A percentile compares a stretch with the other conserved stretches of the same genome.
Evolutionary conservation across 2,888 invertebrate species (phyloP).

Genomic region (Phyllotreta striolata): DNA sequence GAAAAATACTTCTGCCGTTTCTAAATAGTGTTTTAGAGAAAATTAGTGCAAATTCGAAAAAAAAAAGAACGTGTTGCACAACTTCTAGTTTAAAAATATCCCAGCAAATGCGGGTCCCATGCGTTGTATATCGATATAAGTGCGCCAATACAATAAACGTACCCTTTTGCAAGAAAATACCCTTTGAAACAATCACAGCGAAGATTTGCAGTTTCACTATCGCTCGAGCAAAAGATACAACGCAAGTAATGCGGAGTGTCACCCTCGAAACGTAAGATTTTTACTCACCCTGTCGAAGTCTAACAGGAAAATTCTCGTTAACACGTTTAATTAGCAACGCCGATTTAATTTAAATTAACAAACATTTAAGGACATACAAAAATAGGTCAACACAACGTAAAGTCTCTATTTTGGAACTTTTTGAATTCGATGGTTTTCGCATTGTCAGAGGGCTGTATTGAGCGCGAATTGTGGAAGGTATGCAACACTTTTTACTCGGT

Average conservation of each 20-base stretch:
- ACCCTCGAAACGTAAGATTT: neutral
- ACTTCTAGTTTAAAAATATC: slow-evolving; percentile 30
- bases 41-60: slow-evolving; percentile 19
- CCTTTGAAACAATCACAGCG: too few species aligned
- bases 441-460: slow-evolving; percentile 16
- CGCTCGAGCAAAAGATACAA: slow-evolving; percentile 2
- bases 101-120: slow-evolving; percentile 16
- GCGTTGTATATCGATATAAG: slow-evolving; percentile 14
- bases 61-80: slow-evolving; percentile 25
- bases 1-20: neutral
- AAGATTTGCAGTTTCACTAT: neutral
- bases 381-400: slow-evolving; percentile 46
- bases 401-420: slow-evolving; percentile 45
- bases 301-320: neutral
- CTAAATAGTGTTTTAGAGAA: slow-evolving; percentile 4
- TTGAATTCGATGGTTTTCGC: slow-evolving; percentile 44
- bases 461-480: slow-evolving; percentile 27
- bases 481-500: slow-evolving; percentile 21
- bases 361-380: slow-evolving; percentile 35
- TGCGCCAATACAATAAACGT: slow-evolving; percentile 3
- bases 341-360: slow-evolving; percentile 9
- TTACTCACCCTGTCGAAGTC: slow-evolving; percentile 8
- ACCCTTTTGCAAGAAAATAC: neutral
- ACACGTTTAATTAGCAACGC: neutral
- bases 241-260: slow-evolving; percentile 1